Evolutionary conservation across 2,888 invertebrate genomes (phyloP), one percentile per base, ranked within the genome.

Genomic region (Parochlus steinenii): DNA sequence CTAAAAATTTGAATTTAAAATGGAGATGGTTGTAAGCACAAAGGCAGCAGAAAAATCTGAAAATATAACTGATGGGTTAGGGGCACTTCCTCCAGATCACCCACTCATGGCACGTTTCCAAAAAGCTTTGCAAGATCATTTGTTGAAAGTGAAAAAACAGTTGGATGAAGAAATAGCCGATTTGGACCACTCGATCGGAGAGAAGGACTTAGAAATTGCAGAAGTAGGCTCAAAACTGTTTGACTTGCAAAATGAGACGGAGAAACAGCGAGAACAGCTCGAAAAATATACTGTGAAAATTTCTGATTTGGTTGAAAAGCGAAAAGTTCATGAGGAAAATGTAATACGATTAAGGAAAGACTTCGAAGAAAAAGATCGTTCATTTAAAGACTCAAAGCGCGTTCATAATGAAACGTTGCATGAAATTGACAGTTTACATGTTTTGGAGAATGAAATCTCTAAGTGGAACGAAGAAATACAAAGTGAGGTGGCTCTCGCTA

Each of bases 81-180:
- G 67, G 4, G 65, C 76, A 20, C 55, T 82, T 41, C 70, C 77
- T 40, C 68, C 80, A 0, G 65, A 76, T 35, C 81, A 82, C 54
- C 78, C 76, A 1, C 61, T 81, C 31, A 69, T 82, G 67, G 64
- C 67, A 45, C 67, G 67, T 45, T 82, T 82, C 56, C 82, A 82
- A 59, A 58, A 65, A 41, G 69, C 76, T 0, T 61, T 82, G 3
- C 69, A 65, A 44, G 60, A 65, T 24, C 78, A 79, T 52, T 61
- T 82, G 1, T 47, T 65, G 29, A 68, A 69, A 35, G 73, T 79
- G 41, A 71, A 76, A 46, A 58, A 65, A 14, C 64, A 69, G 36
- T 62, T 80, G 1, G 63, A 67, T 28, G 67, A 69, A 39, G 76
- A 83, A 52, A 72, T 81, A 33, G 52, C 63, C 2, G 70, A 74